Evolutionary conservation across 1,140 invertebrate species (phyloP), one percentile per base, ranked within the genome.

Genomic region (Drosophila prosaltans): DNA sequence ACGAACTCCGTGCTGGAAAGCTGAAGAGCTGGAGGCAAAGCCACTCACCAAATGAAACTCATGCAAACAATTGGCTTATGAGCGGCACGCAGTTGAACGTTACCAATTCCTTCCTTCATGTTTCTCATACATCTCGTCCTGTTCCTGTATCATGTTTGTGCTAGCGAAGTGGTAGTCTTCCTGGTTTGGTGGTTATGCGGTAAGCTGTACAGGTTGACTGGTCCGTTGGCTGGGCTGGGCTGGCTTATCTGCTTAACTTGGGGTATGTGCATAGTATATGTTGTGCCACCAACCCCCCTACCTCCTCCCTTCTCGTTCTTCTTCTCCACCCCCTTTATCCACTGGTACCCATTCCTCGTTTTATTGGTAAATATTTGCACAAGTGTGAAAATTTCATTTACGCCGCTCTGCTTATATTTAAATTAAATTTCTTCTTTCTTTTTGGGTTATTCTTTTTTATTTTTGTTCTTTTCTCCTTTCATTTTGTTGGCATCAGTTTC

Each of bases 381-480:
- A 91, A 91, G 89, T 91, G 89, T 90, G 89, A 91, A 91, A 91
- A 91, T 91, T 91, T 91, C 89, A 91, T 91, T 51, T 91, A 91
- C 84, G 80, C 79, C 74, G 69, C 82, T 83, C 70, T 91, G 85
- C 89, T 86, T 91, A 90, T 91, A 91, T 91, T 91, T 91, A 91
- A 91, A 91, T 91, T 89, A 91, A 88, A 84, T 91, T 91, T 91
- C 80, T 89, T 80, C 72, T 76, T 65, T 73, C 74, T 66, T 67
- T 74, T 76, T 60, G 69, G 61, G 32, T 6, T 66, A 51, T 72
- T 69, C 45, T 71, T 58, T 66, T 48, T 48, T 8, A 43, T 51
- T 60, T 48, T 57, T 62, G 16, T 40, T 26, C 41, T 43, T 40
- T 16, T 59, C 60, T 48, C 32, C 10, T 55, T 60, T 39, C 11